Evolutionary conservation across 2,888 invertebrate genomes (phyloP), one percentile per base, ranked within the genome.

Genomic region (Tenthredo scrophulariae): DNA sequence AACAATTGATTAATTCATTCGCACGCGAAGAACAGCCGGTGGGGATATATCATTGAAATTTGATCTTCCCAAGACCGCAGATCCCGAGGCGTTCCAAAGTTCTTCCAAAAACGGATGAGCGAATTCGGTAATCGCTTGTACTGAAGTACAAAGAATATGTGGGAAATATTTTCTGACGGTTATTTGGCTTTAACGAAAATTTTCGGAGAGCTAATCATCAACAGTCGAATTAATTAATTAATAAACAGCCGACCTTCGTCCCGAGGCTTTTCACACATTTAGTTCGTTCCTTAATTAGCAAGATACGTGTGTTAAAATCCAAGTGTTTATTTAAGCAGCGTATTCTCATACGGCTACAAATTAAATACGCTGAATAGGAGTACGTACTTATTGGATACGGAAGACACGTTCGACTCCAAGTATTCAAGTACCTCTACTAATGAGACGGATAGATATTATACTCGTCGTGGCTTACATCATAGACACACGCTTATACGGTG

Each of bases 81-180:
- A 70, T 70, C 33, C 33, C 43, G 43, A 74, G 43, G 43, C 74
- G 74, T 43, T 54, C n/a, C 18, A 43, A 74, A 43, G n/a, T 74
- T 43, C 43, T 40, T 43, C 26, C 43, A 3, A 9, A 74, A 74
- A 22, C 74, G 74, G 22, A 26, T 74, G 4, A 10, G 74, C 13
- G 74, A 43, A 74, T 74, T 74, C 22, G 22, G 22, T 43, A 10
- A 37, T 37, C 37, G 37, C 7, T 37, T 18, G 1, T 70, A 70
- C 37, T 33, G n/a, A 54, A n/a, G 4, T 3, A 74, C 40, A 72
- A 43, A 40, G 43, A 26, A 74, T 22, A 26, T 1, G 0, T 26
- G 33, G 10, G 7, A 22, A 22, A 43, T n/a, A 43, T 40, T 72
- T 70, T n/a, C 7, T 37, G 1, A 37, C 29, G 26, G 37, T 40